A percentile compares a stretch with the other conserved stretches of the same genome.
phyloP scores from a whole-genome alignment of 1,140 invertebrate genomes.

The Aphaenogaster ashmeadi region DNA sequence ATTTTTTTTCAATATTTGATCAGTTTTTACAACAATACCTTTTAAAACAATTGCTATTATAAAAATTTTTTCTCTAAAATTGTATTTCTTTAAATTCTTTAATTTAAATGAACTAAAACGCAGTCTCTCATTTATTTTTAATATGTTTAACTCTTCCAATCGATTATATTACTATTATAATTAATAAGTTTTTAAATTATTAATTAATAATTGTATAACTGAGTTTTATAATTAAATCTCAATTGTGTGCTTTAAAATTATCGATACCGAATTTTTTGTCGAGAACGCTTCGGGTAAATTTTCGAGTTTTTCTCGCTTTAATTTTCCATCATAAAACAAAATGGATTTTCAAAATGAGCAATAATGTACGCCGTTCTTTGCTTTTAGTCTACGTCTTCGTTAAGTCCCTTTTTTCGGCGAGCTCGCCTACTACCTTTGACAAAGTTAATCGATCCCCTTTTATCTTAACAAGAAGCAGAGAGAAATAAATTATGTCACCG shows the following conservation, averaged over 20 bases:
- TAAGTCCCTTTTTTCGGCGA: constrained; percentile 20
- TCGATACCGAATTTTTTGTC: not conserved
- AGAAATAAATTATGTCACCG: constrained; percentile 53
- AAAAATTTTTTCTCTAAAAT: not conserved
- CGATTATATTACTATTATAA: too few species aligned
- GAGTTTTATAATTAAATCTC: not conserved
- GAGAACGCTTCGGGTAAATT: not conserved
- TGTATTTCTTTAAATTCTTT: not conserved
- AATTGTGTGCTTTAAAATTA: not conserved
- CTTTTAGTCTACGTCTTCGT: not conserved
- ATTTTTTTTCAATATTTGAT: constrained; percentile 20
- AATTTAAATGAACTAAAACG: not conserved
- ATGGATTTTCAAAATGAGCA: constrained; percentile 1
- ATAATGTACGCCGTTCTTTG: not conserved
- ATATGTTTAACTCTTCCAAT: not conserved
- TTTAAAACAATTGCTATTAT: not conserved
- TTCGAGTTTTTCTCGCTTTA: not conserved
- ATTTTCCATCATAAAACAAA: not conserved
- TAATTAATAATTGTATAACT: not conserved
- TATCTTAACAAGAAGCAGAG: constrained; percentile 50
- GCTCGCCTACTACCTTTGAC: constrained; percentile 27
- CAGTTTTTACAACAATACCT: not conserved
- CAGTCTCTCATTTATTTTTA: not conserved
- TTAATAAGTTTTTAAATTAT: too few species aligned
- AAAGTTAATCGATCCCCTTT: constrained; percentile 48